phyloP scores from a whole-genome alignment of 30 jellyfish, hydroid and myxozoan species.

The Hydra vulgaris region DNA sequence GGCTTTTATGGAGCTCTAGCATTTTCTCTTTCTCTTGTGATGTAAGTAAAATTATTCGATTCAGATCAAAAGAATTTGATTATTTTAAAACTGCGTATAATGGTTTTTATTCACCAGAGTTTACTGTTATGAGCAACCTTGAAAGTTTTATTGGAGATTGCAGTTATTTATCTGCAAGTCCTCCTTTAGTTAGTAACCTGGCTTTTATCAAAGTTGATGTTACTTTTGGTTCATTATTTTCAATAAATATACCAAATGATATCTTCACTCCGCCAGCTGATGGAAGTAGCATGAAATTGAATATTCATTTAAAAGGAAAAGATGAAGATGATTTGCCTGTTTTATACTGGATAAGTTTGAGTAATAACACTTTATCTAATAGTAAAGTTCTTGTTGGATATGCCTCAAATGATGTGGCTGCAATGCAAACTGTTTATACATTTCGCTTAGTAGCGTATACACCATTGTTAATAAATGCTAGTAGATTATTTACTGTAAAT shows the following conservation, averaged over 20 bases:
- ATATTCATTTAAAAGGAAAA: conserved; percentile 13
- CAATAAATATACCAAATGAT: conserved; percentile 27
- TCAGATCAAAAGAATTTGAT: conserved; percentile 31
- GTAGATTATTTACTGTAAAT: neutral
- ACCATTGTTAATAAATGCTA: conserved; percentile 6
- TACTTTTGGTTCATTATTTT: conserved; percentile 33
- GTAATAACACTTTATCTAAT: neutral
- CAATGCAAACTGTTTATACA: neutral
- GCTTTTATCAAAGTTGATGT: conserved; percentile 13
- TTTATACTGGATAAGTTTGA: conserved; percentile 20
- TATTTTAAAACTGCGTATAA: conserved; percentile 26
- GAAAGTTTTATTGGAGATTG: conserved; percentile 35
- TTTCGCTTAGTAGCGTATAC: conserved; percentile 20
- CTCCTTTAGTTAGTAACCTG: conserved; percentile 33
- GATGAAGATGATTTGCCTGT: conserved; percentile 8
- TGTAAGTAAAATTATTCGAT: conserved; percentile 21
- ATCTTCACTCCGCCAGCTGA: conserved; percentile 47
- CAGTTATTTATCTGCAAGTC: conserved; percentile 34
- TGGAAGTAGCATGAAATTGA: conserved; percentile 50
- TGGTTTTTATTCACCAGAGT: conserved; percentile 36
- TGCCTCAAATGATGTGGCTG: conserved; percentile 17
- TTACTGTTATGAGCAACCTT: conserved; percentile 2
- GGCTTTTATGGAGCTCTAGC: conserved; percentile 38
- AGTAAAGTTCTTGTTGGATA: neutral
- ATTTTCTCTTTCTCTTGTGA: conserved; percentile 36